These are phyloP conservation scores for Pararge aegeria DNA, from an alignment of 1,140 invertebrate species.

Conservation along the genomic window DNA sequence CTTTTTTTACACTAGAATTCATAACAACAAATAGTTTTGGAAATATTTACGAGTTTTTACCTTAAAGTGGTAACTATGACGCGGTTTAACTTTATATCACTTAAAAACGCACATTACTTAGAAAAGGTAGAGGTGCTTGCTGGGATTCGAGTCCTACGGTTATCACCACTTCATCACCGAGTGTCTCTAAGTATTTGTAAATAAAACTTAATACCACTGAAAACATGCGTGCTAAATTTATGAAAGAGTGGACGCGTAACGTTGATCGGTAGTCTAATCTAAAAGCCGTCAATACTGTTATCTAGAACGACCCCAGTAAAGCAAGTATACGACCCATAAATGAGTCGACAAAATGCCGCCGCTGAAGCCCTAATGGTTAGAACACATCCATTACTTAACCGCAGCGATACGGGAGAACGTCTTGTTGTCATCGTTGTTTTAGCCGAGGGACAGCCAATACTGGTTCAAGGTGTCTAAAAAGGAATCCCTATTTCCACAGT, in stretches of 20 bases:
- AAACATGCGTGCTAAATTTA: constrained; percentile 49
- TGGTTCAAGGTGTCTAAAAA: too few species aligned
- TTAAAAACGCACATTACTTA: too few species aligned
- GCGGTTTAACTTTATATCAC: too few species aligned
- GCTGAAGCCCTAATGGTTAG: constrained; percentile 42
- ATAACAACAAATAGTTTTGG: too few species aligned
- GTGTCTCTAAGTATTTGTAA: not conserved
- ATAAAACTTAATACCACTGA: not conserved
- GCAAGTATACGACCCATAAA: constrained; percentile 61
- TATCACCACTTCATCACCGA: too few species aligned
- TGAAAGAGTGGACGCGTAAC: constrained; percentile 38
- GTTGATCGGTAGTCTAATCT: constrained; percentile 51
- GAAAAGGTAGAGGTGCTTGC: too few species aligned
- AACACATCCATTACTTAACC: not conserved
- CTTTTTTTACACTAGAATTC: too few species aligned
- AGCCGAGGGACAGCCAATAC: too few species aligned
- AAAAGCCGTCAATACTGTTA: constrained; percentile 62
- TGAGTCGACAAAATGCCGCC: constrained; percentile 46
- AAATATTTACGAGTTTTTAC: too few species aligned
- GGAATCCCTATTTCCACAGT: too few species aligned
- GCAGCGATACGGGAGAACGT: constrained; percentile 4
- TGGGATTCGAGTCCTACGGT: too few species aligned
- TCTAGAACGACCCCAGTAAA: constrained; percentile 55
- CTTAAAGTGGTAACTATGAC: too few species aligned
- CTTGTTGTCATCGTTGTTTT: not conserved